phyloP scores from a whole-genome alignment of 2,888 invertebrate genomes.

The Molanna angustata region DNA sequence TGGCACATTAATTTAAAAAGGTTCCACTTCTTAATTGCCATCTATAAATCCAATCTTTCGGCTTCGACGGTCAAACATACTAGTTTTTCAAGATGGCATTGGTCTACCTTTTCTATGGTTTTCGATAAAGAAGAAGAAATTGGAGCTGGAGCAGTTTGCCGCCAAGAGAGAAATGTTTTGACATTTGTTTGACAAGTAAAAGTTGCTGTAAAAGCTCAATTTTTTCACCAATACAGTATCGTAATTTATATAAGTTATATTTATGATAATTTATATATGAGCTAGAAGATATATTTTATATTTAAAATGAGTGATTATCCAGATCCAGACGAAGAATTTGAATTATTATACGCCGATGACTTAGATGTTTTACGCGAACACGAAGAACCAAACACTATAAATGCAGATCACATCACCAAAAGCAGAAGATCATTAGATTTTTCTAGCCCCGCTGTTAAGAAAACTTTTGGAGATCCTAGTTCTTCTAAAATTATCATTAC shows the following conservation, averaged over 20 bases:
- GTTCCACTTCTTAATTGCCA: neutral
- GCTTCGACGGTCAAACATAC: neutral
- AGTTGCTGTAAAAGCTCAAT: no score
- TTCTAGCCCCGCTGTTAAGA: constrained; percentile 40
- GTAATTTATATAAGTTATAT: no score
- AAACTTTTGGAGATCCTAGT: constrained; percentile 11
- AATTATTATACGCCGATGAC: constrained; percentile 70
- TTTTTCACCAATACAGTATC: no score
- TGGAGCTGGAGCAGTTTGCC: no score
- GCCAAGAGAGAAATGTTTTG: no score
- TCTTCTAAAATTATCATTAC: neutral
- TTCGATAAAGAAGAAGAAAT: no score
- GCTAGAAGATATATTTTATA: neutral
- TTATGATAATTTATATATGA: no score
- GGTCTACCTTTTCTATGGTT: no score
- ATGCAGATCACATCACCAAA: constrained; percentile 35
- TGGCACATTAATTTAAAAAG: neutral
- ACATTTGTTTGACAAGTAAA: no score
- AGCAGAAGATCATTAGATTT: constrained; percentile 51
- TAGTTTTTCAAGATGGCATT: no score
- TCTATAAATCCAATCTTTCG: neutral
- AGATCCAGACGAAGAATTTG: constrained; percentile 64
- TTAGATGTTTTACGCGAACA: constrained; percentile 60
- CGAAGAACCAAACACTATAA: constrained; percentile 36
- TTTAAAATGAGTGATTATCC: constrained; percentile 53